A percentile compares a stretch with the other conserved stretches of the same genome.
phyloP scores from a whole-genome alignment of 2,888 invertebrate species.

The Drosophila aldrichi region DNA sequence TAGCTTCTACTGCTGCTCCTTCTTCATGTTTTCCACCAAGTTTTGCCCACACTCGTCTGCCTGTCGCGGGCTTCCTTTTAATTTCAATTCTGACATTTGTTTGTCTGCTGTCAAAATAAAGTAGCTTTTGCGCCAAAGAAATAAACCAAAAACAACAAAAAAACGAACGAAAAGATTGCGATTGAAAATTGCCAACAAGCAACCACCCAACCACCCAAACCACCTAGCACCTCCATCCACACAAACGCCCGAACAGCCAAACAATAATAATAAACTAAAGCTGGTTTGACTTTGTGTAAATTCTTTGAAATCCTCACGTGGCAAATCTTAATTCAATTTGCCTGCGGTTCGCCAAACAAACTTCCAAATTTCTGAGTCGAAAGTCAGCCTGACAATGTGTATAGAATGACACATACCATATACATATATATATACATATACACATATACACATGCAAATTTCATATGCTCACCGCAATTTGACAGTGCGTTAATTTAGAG shows the following conservation, averaged over 20 bases:
- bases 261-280: slow-evolving; percentile 81
- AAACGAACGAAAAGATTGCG: slow-evolving; percentile 58
- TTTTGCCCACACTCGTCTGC: slow-evolving; percentile 63
- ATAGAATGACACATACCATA: neutral
- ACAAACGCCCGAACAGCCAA: neutral
- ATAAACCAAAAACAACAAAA: slow-evolving; percentile 61
- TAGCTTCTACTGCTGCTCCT: slow-evolving; percentile 19
- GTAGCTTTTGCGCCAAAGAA: slow-evolving; percentile 75
- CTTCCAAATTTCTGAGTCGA: slow-evolving; percentile 15
- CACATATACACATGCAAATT: neutral
- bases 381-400: slow-evolving; percentile 29
- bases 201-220: slow-evolving; percentile 20
- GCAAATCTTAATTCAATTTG: slow-evolving; percentile 81
- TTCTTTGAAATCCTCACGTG: slow-evolving; percentile 75
- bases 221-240: slow-evolving; percentile 12
- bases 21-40: slow-evolving; percentile 66
- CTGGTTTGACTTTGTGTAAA: slow-evolving; percentile 79
- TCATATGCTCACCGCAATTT: slow-evolving; percentile 28
- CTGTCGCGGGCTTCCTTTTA: slow-evolving; percentile 75
- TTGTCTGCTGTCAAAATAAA: slow-evolving; percentile 83
- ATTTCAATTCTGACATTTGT: slow-evolving; percentile 83
- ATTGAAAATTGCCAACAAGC: slow-evolving; percentile 70
- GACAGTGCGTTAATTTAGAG: neutral
- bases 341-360: slow-evolving; percentile 47
- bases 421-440: neutral